Evolutionary conservation across 2,888 invertebrate species (phyloP).

Genomic region (Ceramica pisi): DNA sequence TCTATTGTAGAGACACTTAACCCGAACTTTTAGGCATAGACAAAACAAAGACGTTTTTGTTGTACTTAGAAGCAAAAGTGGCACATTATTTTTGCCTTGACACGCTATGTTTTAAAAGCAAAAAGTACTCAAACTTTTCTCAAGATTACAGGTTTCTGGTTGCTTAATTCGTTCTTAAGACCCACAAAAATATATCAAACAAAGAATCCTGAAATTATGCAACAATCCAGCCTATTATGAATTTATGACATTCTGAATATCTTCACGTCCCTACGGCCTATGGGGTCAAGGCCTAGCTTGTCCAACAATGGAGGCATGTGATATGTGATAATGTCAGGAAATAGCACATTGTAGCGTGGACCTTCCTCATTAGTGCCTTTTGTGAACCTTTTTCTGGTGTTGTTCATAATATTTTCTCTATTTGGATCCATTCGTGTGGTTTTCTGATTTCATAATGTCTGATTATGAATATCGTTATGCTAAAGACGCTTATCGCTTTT

Average conservation of each 20-base stretch:
- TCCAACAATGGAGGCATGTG: conserved; percentile 42
- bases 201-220: neutral
- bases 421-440: neutral
- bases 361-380: conserved; percentile 57
- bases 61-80: conserved; percentile 29
- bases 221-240: conserved; percentile 36
- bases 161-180: neutral
- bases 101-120: neutral
- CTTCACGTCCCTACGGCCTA: conserved; percentile 22
- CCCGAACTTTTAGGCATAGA: conserved; percentile 30
- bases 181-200: neutral
- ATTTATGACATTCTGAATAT: conserved; percentile 13
- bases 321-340: conserved; percentile 56
- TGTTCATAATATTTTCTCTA: conserved; percentile 40
- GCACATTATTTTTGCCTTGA: conserved; percentile 9
- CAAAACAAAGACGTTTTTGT: conserved; percentile 37
- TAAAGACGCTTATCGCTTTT: neutral
- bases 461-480: conserved; percentile 8
- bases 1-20: conserved; percentile 31
- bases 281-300: conserved; percentile 24
- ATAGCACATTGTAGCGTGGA: conserved; percentile 48
- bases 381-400: conserved; percentile 48
- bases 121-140: conserved; percentile 5
- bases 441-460: neutral
- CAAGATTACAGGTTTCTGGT: neutral